A percentile compares a stretch with the other conserved stretches of the same genome.
Conservation (phyloP, 92 coral and sea anemone species). For the Montipora capitata region DNA sequence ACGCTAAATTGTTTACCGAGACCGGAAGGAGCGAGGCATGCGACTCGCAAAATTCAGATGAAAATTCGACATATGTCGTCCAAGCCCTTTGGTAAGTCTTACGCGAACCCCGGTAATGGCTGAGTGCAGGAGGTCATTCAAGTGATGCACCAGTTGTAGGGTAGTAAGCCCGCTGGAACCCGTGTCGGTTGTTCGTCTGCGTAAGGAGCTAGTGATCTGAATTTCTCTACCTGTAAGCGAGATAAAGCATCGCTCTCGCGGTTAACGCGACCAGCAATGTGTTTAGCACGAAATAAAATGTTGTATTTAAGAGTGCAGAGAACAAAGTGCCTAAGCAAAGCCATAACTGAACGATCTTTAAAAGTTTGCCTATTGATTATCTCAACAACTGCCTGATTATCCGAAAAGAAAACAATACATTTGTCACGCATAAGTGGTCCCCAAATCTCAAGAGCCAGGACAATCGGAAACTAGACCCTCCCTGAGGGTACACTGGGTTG, state of each 20-base stretch:
- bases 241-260: constrained; percentile 68
- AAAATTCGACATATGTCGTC: constrained; percentile 41
- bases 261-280: constrained; percentile 59
- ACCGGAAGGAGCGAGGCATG: neutral
- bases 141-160: constrained; percentile 59
- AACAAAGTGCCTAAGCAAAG: constrained; percentile 62
- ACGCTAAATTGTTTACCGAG: neutral
- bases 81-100: constrained; percentile 66
- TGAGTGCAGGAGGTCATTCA: constrained; percentile 12
- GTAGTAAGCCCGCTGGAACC: constrained; percentile 56
- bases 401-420: constrained; percentile 53
- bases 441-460: constrained; percentile 43
- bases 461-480: too few relatives aligned
- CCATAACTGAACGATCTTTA: constrained; percentile 59
- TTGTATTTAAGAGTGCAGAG: neutral
- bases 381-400: constrained; percentile 76
- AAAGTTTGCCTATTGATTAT: constrained; percentile 71
- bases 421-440: constrained; percentile 27
- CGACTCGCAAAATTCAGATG: neutral
- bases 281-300: constrained; percentile 71
- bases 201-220: constrained; percentile 60
- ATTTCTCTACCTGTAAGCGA: constrained; percentile 72
- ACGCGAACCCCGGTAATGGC: too few relatives aligned
- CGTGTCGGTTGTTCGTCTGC: constrained; percentile 49
- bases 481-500: too few relatives aligned